Conservation (phyloP, 2,888 invertebrate genomes). For the Amiota mariae region DNA sequence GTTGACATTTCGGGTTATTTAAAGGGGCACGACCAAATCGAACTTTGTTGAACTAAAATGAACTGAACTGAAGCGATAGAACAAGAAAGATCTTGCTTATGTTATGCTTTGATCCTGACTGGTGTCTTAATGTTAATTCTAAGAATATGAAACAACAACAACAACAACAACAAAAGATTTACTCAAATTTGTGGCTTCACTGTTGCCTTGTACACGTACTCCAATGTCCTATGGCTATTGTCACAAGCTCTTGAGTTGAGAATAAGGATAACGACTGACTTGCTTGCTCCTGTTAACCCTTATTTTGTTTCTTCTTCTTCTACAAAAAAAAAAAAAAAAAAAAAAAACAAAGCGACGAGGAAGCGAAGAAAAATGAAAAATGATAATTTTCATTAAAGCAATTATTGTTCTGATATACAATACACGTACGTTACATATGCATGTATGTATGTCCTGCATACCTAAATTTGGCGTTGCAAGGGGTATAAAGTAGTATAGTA, state of each 20-base stretch:
- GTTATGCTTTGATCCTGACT: not conserved
- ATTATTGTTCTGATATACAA: conserved; percentile 36
- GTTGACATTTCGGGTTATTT: conserved; percentile 57
- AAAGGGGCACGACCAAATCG: conserved; percentile 27
- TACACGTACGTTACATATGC: not conserved
- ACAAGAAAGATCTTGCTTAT: not conserved
- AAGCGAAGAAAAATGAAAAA: conserved; percentile 60
- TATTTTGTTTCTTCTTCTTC: not conserved
- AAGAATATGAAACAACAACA: not conserved
- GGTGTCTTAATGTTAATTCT: not conserved
- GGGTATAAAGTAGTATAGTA: conserved; percentile 33
- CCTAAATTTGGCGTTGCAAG: conserved; percentile 23
- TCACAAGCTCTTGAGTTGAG: conserved; percentile 49
- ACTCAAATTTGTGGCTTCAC: conserved; percentile 24
- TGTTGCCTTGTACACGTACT: conserved; percentile 23
- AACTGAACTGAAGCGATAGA: too few species aligned
- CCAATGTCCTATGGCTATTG: conserved; percentile 49
- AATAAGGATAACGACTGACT: conserved; percentile 38
- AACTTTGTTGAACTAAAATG: conserved; percentile 1
- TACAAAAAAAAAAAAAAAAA: not conserved
- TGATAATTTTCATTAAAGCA: conserved; percentile 61
- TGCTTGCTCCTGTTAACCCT: conserved; percentile 1
- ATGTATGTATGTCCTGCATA: conserved; percentile 21
- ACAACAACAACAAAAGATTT: not conserved
- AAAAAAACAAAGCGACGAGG: conserved; percentile 28